Conservation (phyloP, 2,888 invertebrate genomes). For the Bembecia ichneumoniformis region DNA sequence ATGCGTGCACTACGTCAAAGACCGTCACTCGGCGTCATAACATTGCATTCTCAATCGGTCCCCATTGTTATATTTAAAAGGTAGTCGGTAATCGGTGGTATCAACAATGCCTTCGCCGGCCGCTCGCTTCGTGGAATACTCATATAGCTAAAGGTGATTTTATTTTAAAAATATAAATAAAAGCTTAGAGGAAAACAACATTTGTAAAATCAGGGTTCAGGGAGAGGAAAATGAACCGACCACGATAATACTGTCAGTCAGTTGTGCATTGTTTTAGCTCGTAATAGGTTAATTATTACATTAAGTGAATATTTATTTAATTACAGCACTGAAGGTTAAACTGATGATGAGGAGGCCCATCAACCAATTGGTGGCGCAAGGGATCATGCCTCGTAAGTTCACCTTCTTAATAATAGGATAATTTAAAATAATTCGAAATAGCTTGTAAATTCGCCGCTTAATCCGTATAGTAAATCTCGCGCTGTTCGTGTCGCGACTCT, state of each 20-base stretch:
- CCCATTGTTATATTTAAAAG: constrained; percentile 47
- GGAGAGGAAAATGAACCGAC: neutral
- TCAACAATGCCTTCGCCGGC: constrained; percentile 11
- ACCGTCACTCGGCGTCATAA: constrained; percentile 55
- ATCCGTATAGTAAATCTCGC: neutral
- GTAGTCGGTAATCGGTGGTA: constrained; percentile 22
- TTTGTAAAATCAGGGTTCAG: neutral
- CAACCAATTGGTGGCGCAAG: constrained; percentile 96
- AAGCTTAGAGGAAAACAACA: neutral
- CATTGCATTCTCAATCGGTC: constrained; percentile 36
- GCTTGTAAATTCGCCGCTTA: neutral
- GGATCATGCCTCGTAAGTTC: constrained; percentile 98
- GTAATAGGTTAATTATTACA: neutral
- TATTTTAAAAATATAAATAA: neutral
- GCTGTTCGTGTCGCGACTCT: neutral
- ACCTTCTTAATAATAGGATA: neutral
- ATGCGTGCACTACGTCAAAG: constrained; percentile 43
- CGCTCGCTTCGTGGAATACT: constrained; percentile 6
- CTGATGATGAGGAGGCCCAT: constrained; percentile 94
- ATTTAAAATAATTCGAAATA: neutral
- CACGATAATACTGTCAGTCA: neutral
- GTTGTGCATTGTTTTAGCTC: neutral
- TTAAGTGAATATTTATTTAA: neutral
- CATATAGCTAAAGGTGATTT: neutral
- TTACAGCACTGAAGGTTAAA: constrained; percentile 96